phyloP scores from a whole-genome alignment of 1,140 invertebrate genomes.

The Pseudomyrmex dendroicus region DNA sequence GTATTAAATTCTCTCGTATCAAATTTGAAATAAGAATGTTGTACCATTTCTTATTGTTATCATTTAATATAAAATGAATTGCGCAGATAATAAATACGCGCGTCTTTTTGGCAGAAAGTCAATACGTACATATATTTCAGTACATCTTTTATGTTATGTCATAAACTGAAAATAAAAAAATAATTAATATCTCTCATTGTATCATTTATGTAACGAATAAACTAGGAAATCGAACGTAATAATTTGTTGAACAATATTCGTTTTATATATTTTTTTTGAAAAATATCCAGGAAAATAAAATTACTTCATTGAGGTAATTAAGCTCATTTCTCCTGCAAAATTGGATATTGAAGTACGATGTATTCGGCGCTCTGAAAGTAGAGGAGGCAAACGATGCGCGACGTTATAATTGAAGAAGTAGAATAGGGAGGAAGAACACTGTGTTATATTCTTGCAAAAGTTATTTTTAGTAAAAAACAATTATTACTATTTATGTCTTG shows the following conservation, averaged over 20 bases:
- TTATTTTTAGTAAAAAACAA: constrained; percentile 9
- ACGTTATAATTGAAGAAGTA: constrained; percentile 47
- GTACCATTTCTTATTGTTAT: neutral
- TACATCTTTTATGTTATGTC: neutral
- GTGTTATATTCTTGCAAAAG: constrained; percentile 27
- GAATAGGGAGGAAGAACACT: neutral
- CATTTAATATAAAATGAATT: neutral
- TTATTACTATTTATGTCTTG: neutral
- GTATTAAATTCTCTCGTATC: constrained; percentile 1
- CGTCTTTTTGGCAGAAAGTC: neutral
- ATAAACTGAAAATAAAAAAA: neutral
- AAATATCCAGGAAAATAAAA: neutral
- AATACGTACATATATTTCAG: neutral
- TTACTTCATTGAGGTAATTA: constrained; percentile 23
- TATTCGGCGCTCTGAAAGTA: constrained; percentile 33
- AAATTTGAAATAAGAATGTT: neutral
- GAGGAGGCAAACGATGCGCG: constrained; percentile 44
- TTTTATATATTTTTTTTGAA: neutral
- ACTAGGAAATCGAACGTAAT: too few relatives aligned
- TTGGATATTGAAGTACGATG: constrained; percentile 32
- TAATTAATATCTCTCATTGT: neutral
- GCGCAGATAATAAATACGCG: neutral
- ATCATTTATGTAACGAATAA: too few relatives aligned
- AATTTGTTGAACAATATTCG: neutral
- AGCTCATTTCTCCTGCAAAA: neutral